Evolutionary conservation across 2,888 invertebrate genomes (phyloP).

Genomic region (Drosophila leonis): DNA sequence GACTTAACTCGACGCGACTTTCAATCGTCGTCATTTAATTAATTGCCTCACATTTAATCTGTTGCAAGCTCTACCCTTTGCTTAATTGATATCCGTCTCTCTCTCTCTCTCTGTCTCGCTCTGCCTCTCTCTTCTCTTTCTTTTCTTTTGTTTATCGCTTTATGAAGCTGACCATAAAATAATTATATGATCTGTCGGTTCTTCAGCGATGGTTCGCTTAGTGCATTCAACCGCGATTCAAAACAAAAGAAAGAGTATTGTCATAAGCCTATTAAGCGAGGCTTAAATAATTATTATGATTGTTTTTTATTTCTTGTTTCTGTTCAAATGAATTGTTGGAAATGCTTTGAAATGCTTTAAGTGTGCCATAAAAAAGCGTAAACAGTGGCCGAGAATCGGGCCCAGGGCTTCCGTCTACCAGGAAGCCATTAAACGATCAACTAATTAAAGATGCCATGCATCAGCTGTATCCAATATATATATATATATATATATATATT

Average conservation of each 20-base stretch:
- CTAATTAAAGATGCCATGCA: conserved; percentile 62
- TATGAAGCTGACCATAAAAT: conserved; percentile 68
- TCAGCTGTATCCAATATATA: conserved; percentile 29
- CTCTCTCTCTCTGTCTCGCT: background rate
- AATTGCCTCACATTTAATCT: conserved; percentile 74
- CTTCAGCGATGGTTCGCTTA: conserved; percentile 42
- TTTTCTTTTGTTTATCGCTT: conserved; percentile 49
- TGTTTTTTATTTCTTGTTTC: conserved; percentile 21
- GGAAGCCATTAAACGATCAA: conserved; percentile 76
- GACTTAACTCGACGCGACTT: conserved; percentile 45
- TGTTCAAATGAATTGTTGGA: conserved; percentile 45
- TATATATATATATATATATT: conserved; percentile 3
- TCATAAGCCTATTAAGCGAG: conserved; percentile 77
- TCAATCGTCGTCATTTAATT: conserved; percentile 66
- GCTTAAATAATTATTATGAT: conserved; percentile 52
- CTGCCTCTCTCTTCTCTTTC: background rate
- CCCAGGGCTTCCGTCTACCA: conserved; percentile 46
- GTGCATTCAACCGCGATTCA: conserved; percentile 73
- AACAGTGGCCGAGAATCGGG: conserved; percentile 57
- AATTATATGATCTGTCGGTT: conserved; percentile 56
- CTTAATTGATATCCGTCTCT: conserved; percentile 1
- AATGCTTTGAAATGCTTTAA: conserved; percentile 45
- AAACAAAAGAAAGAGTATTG: conserved; percentile 54
- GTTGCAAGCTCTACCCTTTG: conserved; percentile 42
- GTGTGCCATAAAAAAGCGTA: conserved; percentile 67